These are phyloP conservation scores for Entomobrya proxima DNA, from an alignment of 2,888 invertebrate genomes.

Conservation along the genomic window DNA sequence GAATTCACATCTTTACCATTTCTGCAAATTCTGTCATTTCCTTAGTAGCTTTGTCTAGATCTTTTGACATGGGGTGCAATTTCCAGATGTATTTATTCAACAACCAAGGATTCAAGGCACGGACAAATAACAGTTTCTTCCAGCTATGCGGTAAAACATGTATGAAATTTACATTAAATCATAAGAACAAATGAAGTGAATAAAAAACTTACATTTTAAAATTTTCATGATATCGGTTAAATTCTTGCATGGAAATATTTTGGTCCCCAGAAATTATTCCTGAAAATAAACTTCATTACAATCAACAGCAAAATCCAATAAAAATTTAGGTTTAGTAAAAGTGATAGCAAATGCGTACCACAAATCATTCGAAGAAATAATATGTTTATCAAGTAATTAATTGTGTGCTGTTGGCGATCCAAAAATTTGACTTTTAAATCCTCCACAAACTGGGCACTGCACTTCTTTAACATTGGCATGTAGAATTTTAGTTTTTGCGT, in stretches of 20 bases:
- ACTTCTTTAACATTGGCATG: conserved; percentile 11
- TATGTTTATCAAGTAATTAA: conserved; percentile 12
- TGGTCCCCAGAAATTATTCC: conserved; percentile 35
- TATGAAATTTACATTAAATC: background rate
- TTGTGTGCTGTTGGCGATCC: conserved; percentile 16
- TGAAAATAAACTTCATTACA: no score
- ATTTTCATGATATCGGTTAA: conserved; percentile 21
- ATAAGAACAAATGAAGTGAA: background rate
- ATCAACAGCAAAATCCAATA: background rate
- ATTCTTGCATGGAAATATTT: background rate
- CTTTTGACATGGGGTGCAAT: conserved; percentile 26
- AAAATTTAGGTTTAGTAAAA: background rate
- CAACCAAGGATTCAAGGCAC: conserved; percentile 10
- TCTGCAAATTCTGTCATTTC: conserved; percentile 34
- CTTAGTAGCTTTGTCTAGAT: background rate
- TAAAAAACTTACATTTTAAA: conserved; percentile 21
- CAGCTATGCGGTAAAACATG: background rate
- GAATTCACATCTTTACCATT: background rate
- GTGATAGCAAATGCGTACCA: background rate
- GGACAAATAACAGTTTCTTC: background rate
- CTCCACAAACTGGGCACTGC: background rate
- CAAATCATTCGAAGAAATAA: background rate
- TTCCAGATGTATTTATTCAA: conserved; percentile 2
- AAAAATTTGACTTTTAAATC: background rate
- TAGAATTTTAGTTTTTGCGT: conserved; percentile 1